Evolutionary conservation across 1,140 invertebrate species (phyloP), one percentile per base, ranked within the genome.

Genomic region (Cyclina sinensis): DNA sequence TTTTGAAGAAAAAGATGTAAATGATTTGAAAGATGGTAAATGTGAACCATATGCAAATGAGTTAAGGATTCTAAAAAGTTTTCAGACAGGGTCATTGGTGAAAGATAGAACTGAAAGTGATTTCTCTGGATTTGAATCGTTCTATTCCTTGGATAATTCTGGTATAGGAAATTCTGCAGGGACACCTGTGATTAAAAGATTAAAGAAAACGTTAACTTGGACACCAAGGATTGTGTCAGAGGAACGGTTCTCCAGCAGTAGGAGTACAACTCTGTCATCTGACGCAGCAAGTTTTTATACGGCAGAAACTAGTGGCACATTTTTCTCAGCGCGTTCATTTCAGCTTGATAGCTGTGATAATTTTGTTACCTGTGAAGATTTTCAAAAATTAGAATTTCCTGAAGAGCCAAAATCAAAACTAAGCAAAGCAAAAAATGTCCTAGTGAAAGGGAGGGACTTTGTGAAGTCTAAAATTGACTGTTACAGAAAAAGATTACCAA

Each of bases 281-380:
- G 32, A 59, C 27, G 68, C 30, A 11, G 81, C 81, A 68, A 86
- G 84, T 65, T 86, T 86, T 78, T 86, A 86, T 59, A 86, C 84
- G 46, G 84, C 84, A 46, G 84, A 86, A 59, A 86, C 84, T n/a
- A 86, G 84, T 27, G 84, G 84, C 18, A 86, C 84, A 24, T 86
- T 86, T 32, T 86, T 54, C 32, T 86, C 84, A 1, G 84, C 84
- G 14, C 27, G 70, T 51, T 86, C 84, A 12, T 78, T 86, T 57
- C 84, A 86, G 43, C 84, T 76, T 37, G 84, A 86, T 21, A 86
- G 84, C 48, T 86, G 70, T 48, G 84, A 86, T 76, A 86, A 86
- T 43, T 86, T 86, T 78, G 59, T 70, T 11, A 86, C 84, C 0
- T 86, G 84, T 76, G 84, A 86, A 76, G 84, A 86, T 39, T 76